Conservation (phyloP, 2,797 vertebrate species). For the Hipposideros larvatus region DNA sequence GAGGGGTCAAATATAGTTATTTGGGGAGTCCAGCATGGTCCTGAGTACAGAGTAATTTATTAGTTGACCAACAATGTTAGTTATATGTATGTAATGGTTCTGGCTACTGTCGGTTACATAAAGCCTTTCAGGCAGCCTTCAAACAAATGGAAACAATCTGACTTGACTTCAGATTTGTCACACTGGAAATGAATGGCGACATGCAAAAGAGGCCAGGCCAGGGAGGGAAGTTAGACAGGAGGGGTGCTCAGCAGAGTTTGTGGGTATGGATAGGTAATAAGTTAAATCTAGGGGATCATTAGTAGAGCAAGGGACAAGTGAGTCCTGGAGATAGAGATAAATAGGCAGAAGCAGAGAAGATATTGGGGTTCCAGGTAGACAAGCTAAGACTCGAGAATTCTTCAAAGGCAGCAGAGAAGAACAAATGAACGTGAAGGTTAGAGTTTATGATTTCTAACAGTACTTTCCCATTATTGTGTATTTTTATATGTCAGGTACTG, state of each 20-base stretch:
- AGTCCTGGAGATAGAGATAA: not conserved
- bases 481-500: not conserved
- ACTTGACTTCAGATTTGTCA: slow-evolving; percentile 76
- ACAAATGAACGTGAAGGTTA: not conserved
- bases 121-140: slow-evolving; percentile 73
- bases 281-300: not conserved
- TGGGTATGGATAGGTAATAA: not conserved
- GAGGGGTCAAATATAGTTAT: slow-evolving; percentile 24
- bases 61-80: slow-evolving; percentile 21
- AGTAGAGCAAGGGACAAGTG: not conserved
- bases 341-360: not conserved
- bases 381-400: not conserved
- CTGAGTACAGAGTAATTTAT: slow-evolving; percentile 42
- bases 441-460: slow-evolving; percentile 28
- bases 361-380: not conserved
- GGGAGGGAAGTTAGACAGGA: not conserved
- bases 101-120: slow-evolving; percentile 69
- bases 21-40: not conserved
- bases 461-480: not conserved
- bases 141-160: slow-evolving; percentile 64
- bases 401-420: slow-evolving; percentile 17
- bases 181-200: slow-evolving; percentile 54
- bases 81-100: slow-evolving; percentile 55
- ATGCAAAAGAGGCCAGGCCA: slow-evolving; percentile 25
- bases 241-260: not conserved